A percentile compares a stretch with the other conserved stretches of the same genome.
These are phyloP conservation scores for Notolabrus celidotus DNA, from an alignment of 2,797 vertebrate genomes.

Conservation along the genomic window DNA sequence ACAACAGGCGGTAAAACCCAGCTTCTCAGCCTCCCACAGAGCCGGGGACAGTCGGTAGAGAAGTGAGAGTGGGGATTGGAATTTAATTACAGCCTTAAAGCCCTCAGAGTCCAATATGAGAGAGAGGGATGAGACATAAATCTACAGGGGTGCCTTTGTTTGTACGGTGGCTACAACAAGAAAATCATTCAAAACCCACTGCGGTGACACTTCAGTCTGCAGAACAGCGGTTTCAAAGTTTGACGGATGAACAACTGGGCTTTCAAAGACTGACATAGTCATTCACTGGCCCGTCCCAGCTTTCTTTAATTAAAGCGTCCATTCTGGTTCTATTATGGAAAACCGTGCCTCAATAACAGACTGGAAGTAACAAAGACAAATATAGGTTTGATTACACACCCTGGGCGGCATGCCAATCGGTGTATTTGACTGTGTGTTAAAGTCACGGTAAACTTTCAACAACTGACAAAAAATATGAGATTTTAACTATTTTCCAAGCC, in stretches of 20 bases:
- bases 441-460: slow-evolving; percentile 56
- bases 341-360: slow-evolving; percentile 57
- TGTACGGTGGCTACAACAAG: slow-evolving; percentile 79
- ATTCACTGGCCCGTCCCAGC: slow-evolving; percentile 68
- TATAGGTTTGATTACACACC: slow-evolving; percentile 67
- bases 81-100: slow-evolving; percentile 86
- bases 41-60: slow-evolving; percentile 79
- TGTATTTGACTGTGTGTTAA: slow-evolving; percentile 55
- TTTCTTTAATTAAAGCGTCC: slow-evolving; percentile 80
- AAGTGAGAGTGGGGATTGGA: slow-evolving; percentile 84
- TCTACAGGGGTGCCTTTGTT: slow-evolving; percentile 83
- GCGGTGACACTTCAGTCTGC: slow-evolving; percentile 69
- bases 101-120: slow-evolving; percentile 85
- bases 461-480: slow-evolving; percentile 47
- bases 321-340: slow-evolving; percentile 60
- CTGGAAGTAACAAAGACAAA: slow-evolving; percentile 65
- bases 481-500: slow-evolving; percentile 50
- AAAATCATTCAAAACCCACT: slow-evolving; percentile 80
- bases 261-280: slow-evolving; percentile 62
- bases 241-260: slow-evolving; percentile 74
- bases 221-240: slow-evolving; percentile 68
- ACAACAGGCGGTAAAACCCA: slow-evolving; percentile 83
- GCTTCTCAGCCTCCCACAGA: slow-evolving; percentile 85
- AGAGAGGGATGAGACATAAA: slow-evolving; percentile 82
- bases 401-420: slow-evolving; percentile 28